A percentile compares a stretch with the other conserved stretches of the same genome.
Evolutionary conservation across 1,140 invertebrate species (phyloP).

Genomic region (Ceratina calcarata): DNA sequence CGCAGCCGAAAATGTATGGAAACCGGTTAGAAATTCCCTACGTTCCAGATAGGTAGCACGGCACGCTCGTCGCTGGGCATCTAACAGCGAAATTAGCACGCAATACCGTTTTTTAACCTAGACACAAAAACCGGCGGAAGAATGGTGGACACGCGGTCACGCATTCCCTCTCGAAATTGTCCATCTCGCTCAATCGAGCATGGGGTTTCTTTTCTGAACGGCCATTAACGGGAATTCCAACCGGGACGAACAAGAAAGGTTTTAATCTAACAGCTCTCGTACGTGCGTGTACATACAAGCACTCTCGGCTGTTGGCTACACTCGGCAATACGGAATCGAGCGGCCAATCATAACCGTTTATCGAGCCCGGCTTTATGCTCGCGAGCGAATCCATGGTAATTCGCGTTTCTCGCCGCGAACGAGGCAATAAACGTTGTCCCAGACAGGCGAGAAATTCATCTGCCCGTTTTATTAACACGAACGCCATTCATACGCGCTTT

Average conservation of each 20-base stretch:
- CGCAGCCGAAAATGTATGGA: constrained; percentile 40
- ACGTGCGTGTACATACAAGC: not conserved
- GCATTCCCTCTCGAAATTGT: constrained; percentile 11
- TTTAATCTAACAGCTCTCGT: not conserved
- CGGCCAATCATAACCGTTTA: not conserved
- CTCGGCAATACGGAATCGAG: not conserved
- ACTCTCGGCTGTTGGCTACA: too few relatives aligned
- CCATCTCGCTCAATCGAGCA: not conserved
- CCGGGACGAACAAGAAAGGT: not conserved
- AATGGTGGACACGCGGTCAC: not conserved
- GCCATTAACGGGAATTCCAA: not conserved
- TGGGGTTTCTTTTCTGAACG: not conserved
- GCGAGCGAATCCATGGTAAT: not conserved
- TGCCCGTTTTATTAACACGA: constrained; percentile 28
- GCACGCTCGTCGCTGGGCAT: constrained; percentile 27
- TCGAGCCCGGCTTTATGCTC: not conserved
- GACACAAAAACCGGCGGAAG: constrained; percentile 17
- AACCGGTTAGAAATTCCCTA: constrained; percentile 51
- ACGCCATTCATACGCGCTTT: not conserved
- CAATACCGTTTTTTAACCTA: constrained; percentile 52
- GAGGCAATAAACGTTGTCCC: constrained; percentile 33
- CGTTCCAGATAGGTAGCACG: not conserved
- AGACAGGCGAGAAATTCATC: constrained; percentile 11
- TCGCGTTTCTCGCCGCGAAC: not conserved
- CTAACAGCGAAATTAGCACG: constrained; percentile 49